Evolutionary conservation across 2,113 vertebrate species (phyloP).

Genomic region (Sula dactylatra): DNA sequence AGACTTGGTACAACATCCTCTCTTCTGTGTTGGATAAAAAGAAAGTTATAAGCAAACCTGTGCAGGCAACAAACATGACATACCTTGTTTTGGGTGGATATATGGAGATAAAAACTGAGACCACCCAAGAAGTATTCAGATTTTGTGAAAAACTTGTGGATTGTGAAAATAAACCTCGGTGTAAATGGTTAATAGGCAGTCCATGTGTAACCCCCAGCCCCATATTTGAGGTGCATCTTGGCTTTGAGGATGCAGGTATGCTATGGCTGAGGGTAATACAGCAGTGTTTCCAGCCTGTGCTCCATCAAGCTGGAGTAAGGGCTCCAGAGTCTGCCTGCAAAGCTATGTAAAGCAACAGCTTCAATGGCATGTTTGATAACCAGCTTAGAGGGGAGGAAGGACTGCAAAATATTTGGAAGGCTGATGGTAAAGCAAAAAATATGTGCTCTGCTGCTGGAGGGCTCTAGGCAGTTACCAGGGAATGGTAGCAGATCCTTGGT

Average conservation of each 20-base stretch:
- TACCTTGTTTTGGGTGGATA: neutral
- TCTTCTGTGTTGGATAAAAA: neutral
- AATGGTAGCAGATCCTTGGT: neutral
- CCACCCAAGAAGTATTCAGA: rapidly evolving
- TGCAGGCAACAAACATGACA: neutral
- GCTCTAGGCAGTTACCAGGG: too few relatives aligned
- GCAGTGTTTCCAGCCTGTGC: neutral
- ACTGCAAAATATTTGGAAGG: neutral
- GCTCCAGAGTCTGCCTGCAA: neutral
- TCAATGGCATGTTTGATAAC: neutral
- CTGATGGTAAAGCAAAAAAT: neutral
- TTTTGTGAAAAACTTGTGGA: neutral
- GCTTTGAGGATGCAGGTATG: neutral
- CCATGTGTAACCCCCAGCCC: neutral
- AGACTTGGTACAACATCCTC: neutral
- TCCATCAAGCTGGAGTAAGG: neutral
- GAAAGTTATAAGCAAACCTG: neutral
- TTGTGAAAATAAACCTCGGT: neutral
- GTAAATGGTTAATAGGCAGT: neutral
- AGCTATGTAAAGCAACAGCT: neutral
- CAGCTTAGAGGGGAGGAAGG: neutral
- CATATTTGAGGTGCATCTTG: rapidly evolving
- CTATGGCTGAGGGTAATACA: too few relatives aligned
- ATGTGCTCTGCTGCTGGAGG: neutral
- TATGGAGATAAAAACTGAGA: neutral